Evolutionary conservation across 2,113 vertebrate genomes (phyloP).

Genomic region (Lepus europaeus): DNA sequence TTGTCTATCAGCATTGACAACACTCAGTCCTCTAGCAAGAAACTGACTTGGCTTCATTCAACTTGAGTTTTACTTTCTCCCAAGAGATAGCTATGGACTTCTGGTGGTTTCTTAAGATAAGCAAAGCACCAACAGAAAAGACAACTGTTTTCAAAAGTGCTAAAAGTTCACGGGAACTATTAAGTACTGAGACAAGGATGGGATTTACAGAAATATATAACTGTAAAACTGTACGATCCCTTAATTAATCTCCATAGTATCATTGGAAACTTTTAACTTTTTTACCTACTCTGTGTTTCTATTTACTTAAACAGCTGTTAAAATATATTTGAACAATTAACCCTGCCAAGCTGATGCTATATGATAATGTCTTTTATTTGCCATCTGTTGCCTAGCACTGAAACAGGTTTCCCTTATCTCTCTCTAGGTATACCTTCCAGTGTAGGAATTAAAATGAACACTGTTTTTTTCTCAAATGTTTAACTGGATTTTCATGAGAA

Average conservation of each 20-base stretch:
- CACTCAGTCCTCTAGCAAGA: conserved; percentile 30
- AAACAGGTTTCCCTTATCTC: conserved; percentile 39
- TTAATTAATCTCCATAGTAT: conserved; percentile 56
- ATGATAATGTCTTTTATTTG: conserved; percentile 69
- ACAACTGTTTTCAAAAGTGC: not conserved
- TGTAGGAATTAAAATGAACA: conserved; percentile 4
- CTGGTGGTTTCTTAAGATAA: conserved; percentile 42
- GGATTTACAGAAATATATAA: conserved; percentile 18
- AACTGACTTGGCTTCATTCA: conserved; percentile 41
- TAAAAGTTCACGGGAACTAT: conserved; percentile 52
- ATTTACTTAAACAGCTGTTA: conserved; percentile 65
- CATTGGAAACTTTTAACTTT: conserved; percentile 46
- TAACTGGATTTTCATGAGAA: conserved; percentile 33
- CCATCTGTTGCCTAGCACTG: conserved; percentile 60
- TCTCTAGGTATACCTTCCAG: conserved; percentile 26
- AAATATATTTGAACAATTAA: conserved; percentile 75
- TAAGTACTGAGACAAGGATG: conserved; percentile 8
- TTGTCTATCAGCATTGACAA: conserved; percentile 51
- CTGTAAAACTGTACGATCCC: conserved; percentile 4
- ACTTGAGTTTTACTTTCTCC: conserved; percentile 43
- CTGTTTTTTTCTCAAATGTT: conserved; percentile 38
- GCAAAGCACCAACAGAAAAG: not conserved
- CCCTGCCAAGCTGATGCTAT: conserved; percentile 61
- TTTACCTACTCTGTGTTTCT: not conserved
- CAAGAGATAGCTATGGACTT: not conserved